Evolutionary conservation across 1,140 invertebrate species (phyloP), one percentile per base, ranked within the genome.

Genomic region (Listronotus oregonensis): DNA sequence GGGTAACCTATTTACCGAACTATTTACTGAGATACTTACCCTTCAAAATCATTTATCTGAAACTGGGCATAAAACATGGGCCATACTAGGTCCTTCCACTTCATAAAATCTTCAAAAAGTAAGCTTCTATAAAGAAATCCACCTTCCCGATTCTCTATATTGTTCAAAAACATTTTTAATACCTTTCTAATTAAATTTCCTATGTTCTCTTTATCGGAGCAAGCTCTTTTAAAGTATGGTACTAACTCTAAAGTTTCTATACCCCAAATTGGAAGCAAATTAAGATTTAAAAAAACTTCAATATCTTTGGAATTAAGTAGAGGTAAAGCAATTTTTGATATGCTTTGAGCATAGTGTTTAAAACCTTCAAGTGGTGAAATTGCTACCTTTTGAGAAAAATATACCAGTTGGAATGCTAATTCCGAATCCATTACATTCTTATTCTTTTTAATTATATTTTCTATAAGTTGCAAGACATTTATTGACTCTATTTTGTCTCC

Each of bases 61-160:
- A 69, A 55, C 39, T 66, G 34, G 10, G 14, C 15, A 31, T 11
- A 56, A 47, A 69, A 71, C 40, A 15, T 44, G 4, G 67, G 67
- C 70, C 70, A 71, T 17, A 71, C 34, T n/a, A 56, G 6, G 5
- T 7, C 32, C 40, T 17, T 42, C 60, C 67, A 71, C 9, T 52
- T n/a, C 7, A 65, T 61, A 67, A 69, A 71, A n/a, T 50, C 40
- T 54, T 42, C 54, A 42, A 52, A 43, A 17, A 67, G 43, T 18
- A 71, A 6, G 3, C 14, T 46, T 55, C 66, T 60, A 32, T 71
- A 71, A 18, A 67, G 61, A 60, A 66, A 64, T 5, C 64, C 62
- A 8, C 64, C 70, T 52, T 71, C 70, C 17, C 65, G 56, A 59
- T 64, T 71, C n/a, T 71, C 70, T 21, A 69, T 63, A 39, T 69